Evolutionary conservation across 2,113 vertebrate species (phyloP).

Genomic region (Hiodon tergisus): DNA sequence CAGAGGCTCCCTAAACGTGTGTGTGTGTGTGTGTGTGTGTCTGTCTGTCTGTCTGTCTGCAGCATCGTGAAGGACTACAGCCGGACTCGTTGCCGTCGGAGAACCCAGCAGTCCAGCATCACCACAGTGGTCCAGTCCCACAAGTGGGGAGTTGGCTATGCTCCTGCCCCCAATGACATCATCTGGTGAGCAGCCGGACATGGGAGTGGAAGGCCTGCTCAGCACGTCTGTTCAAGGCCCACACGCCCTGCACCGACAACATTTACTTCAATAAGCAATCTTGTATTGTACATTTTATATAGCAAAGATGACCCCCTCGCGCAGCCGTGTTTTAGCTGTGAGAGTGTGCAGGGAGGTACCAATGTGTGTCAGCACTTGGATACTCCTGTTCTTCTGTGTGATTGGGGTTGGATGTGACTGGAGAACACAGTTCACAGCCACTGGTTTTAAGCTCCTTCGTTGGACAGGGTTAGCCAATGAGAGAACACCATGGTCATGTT

Average conservation of each 20-base stretch:
- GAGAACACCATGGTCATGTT: no score
- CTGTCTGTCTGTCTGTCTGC: slow-evolving; percentile 18
- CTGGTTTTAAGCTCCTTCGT: slow-evolving; percentile 24
- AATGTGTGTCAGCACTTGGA: no score
- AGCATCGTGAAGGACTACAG: slow-evolving; percentile 85
- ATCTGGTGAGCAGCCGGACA: slow-evolving; percentile 74
- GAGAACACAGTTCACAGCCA: no score
- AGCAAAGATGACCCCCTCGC: no score
- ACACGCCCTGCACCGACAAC: no score
- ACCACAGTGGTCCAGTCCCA: slow-evolving; percentile 80
- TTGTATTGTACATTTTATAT: no score
- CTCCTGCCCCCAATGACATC: slow-evolving; percentile 86
- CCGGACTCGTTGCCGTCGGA: slow-evolving; percentile 61
- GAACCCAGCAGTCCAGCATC: slow-evolving; percentile 86
- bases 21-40: background rate
- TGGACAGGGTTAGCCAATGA: slow-evolving; percentile 29
- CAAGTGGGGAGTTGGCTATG: slow-evolving; percentile 74
- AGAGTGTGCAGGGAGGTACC: no score
- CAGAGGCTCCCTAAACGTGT: slow-evolving; percentile 11
- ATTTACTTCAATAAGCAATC: no score
- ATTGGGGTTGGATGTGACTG: no score
- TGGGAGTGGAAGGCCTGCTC: background rate
- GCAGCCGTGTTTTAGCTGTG: no score
- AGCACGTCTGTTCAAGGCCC: background rate
- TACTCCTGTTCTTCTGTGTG: no score